These are phyloP conservation scores for Lytechinus pictus DNA, from an alignment of 35 echinoderm and acorn worm genomes.

Conservation along the genomic window DNA sequence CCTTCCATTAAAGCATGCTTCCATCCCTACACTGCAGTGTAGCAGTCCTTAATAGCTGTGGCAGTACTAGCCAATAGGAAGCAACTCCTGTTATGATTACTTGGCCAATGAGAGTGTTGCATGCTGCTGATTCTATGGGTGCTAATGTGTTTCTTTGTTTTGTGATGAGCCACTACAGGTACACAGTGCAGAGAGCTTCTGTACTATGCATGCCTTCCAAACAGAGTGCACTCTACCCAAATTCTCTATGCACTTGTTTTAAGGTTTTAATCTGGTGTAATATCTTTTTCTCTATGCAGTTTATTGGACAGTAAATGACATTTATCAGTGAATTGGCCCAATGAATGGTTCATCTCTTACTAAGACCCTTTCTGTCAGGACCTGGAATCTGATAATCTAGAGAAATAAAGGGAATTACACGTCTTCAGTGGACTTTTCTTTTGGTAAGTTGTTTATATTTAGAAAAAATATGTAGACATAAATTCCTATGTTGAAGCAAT, in stretches of 20 bases:
- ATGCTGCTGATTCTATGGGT: not conserved
- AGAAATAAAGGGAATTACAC: constrained; percentile 13
- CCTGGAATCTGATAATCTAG: not conserved
- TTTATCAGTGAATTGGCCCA: not conserved
- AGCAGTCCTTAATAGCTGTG: constrained; percentile 1
- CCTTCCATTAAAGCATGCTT: not conserved
- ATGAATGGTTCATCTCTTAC: not conserved
- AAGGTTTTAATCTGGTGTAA: not conserved
- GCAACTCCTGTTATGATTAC: not conserved
- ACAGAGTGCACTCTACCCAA: not conserved
- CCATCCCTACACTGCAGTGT: not conserved
- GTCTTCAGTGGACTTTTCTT: not conserved
- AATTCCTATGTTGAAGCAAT: not conserved
- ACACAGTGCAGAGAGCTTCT: not conserved
- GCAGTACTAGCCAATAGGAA: not conserved
- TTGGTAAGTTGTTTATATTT: not conserved
- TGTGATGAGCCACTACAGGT: not conserved
- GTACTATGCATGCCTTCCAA: constrained; percentile 9
- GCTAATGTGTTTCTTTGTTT: constrained; percentile 41
- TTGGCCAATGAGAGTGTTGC: not conserved
- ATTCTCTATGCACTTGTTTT: constrained; percentile 11
- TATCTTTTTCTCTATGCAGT: not conserved
- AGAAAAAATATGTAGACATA: not conserved
- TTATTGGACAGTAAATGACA: constrained; percentile 19
- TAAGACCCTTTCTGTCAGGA: not conserved